Evolutionary conservation across 2,888 invertebrate species (phyloP).

Genomic region (Cordilura impudica): DNA sequence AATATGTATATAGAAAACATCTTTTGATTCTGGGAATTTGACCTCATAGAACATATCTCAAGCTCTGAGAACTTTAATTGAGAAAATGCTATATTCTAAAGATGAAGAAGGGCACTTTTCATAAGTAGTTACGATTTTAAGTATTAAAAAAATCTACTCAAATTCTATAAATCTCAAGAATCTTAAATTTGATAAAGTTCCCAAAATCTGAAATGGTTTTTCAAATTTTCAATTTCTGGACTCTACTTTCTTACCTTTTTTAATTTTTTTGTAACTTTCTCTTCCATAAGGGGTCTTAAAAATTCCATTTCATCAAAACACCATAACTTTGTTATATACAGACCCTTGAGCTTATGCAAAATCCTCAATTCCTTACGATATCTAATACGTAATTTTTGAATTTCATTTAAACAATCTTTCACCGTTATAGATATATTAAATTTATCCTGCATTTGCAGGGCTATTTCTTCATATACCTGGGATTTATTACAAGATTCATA

Average conservation of each 20-base stretch:
- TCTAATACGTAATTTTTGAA: slow-evolving; percentile 71
- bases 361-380: slow-evolving; percentile 71
- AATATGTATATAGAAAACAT: too few relatives aligned
- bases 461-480: slow-evolving; percentile 66
- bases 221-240: too few relatives aligned
- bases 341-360: slow-evolving; percentile 70
- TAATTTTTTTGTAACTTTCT: slow-evolving; percentile 69
- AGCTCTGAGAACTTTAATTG: too few relatives aligned
- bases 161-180: too few relatives aligned
- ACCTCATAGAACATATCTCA: too few relatives aligned
- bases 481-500: slow-evolving; percentile 67
- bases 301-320: slow-evolving; percentile 74
- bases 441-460: slow-evolving; percentile 65
- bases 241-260: slow-evolving; percentile 66
- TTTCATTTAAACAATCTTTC: slow-evolving; percentile 69
- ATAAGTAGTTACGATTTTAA: too few relatives aligned
- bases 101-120: too few relatives aligned
- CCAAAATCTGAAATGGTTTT: too few relatives aligned
- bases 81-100: too few relatives aligned
- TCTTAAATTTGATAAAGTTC: too few relatives aligned
- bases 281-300: slow-evolving; percentile 68
- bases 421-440: slow-evolving; percentile 67
- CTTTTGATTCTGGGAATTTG: too few relatives aligned
- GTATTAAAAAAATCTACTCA: too few relatives aligned
- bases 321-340: slow-evolving; percentile 72